A percentile compares a stretch with the other conserved stretches of the same genome.
Conservation (phyloP, 2,113 vertebrate genomes). For the Panurus biarmicus region DNA sequence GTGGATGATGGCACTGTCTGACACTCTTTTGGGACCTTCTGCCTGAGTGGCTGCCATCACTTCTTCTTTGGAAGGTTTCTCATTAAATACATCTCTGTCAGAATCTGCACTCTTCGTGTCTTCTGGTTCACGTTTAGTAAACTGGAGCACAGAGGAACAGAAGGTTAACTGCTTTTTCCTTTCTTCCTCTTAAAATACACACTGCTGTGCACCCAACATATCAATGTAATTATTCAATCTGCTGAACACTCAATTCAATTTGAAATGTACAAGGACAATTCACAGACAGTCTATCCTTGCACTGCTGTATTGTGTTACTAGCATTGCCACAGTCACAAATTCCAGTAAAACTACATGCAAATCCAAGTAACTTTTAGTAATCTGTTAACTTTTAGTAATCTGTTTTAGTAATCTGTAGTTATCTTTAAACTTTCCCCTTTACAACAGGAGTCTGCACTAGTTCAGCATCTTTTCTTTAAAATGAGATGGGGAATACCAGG, state of each 20-base stretch:
- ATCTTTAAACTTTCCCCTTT: not conserved
- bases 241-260: not conserved
- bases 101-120: conserved; percentile 97
- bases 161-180: not conserved
- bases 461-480: not conserved
- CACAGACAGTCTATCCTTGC: not conserved
- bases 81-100: conserved; percentile 96
- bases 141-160: conserved; percentile 67
- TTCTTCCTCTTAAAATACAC: not conserved
- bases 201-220: not conserved
- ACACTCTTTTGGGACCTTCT: conserved; percentile 95
- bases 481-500: not conserved
- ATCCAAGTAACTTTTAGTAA: not conserved
- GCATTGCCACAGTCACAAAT: not conserved
- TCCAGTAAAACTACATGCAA: not conserved
- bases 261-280: not conserved
- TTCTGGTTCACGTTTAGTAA: conserved; percentile 94
- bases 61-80: conserved; percentile 98
- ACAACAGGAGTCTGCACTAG: not conserved
- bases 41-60: conserved; percentile 99
- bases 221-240: not conserved
- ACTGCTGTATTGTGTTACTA: not conserved
- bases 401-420: too few species aligned
- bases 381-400: not conserved
- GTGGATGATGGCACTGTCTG: conserved; percentile 96